Evolutionary conservation across 2,113 vertebrate genomes (phyloP), one percentile per base, ranked within the genome.

Genomic region (Zootoca vivipara): DNA sequence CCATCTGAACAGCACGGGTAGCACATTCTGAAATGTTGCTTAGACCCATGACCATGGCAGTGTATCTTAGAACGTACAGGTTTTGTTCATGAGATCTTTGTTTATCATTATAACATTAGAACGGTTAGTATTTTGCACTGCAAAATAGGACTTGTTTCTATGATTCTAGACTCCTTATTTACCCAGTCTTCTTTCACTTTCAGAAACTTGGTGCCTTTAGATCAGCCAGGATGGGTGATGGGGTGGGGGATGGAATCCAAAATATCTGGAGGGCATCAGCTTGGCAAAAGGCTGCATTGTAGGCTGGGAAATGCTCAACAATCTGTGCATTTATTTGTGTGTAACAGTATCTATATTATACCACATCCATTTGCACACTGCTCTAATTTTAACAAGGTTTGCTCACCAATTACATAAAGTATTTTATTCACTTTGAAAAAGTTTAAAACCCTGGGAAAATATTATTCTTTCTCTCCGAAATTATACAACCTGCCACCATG

Each of bases 391-490:
- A 91, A 94, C 86, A 82, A 91, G 69, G 62, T 90, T 92, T 93
- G 90, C 89, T 85, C 92, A 82, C 72, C 85, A 91, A 88, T 92
- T 90, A 94, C 93, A 90, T 93, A 87, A 89, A 83, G 92, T 89
- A 16, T 88, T 93, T 93, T 83, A 87, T 93, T 87, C 83, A 93
- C 90, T 86, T 87, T 90, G 77, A 94, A 88, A 70, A 94, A 91
- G 75, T 90, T 89, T 64, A 93, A 95, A 52, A 93, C 73, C 86
- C 91, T 93, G 79, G 33, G 62, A 93, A 95, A 96, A 94, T 95
- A 93, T 96, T 95, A 93, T 95, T 86, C 85, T 94, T 94, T 92
- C 92, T 93, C 58, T 94, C 69, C 88, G 89, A 91, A 93, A 89
- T 89, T 87, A 75, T 65, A 84, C 82, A 90, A 82, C 79, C 86